A percentile compares a stretch with the other conserved stretches of the same genome.
These are phyloP conservation scores for Cheilosia vernalis DNA, from an alignment of 2,888 invertebrate species.

Conservation along the genomic window DNA sequence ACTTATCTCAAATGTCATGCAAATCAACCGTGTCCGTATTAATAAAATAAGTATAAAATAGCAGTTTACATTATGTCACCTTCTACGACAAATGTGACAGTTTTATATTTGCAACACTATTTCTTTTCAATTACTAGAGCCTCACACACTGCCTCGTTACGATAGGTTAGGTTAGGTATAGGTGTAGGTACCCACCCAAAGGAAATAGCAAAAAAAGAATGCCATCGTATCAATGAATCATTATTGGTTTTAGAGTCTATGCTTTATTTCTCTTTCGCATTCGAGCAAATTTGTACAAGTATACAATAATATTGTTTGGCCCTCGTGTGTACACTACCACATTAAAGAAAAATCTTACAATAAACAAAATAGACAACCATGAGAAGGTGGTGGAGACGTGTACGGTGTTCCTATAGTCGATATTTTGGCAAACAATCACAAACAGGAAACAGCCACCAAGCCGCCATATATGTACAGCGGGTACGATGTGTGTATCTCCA, in stretches of 20 bases:
- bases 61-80: constrained; percentile 27
- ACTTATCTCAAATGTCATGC: constrained; percentile 7
- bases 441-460: constrained; percentile 68
- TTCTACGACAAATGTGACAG: constrained; percentile 20
- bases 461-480: constrained; percentile 25
- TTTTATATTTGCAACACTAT: constrained; percentile 16
- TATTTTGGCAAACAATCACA: constrained; percentile 66
- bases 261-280: constrained; percentile 11
- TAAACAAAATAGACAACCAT: constrained; percentile 32
- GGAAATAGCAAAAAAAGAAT: neutral
- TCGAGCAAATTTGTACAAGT: constrained; percentile 19
- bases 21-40: constrained; percentile 23
- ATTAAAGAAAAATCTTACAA: constrained; percentile 10
- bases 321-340: constrained; percentile 6
- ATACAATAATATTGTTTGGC: constrained; percentile 22
- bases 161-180: constrained; percentile 13
- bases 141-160: constrained; percentile 47
- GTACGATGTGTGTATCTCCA: constrained; percentile 14
- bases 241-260: constrained; percentile 23
- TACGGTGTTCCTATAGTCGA: constrained; percentile 1
- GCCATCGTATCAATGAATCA: constrained; percentile 63
- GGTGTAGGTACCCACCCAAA: neutral
- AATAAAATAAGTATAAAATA: constrained; percentile 18
- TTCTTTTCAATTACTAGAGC: constrained; percentile 37
- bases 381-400: constrained; percentile 6